Conservation (phyloP, 2,888 invertebrate genomes). For the Frankliniella intonsa region DNA sequence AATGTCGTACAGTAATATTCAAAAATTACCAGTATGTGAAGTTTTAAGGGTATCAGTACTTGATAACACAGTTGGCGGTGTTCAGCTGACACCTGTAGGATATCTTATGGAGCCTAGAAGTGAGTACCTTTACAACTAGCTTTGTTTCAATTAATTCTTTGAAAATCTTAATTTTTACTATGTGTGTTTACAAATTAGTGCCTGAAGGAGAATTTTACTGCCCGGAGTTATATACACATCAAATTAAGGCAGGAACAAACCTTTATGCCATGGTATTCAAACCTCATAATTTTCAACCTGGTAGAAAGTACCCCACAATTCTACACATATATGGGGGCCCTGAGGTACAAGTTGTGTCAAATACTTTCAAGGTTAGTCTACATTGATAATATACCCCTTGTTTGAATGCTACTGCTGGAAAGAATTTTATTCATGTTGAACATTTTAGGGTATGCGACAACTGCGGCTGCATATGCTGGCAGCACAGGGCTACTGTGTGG, state of each 20-base stretch:
- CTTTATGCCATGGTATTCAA: constrained; percentile 88
- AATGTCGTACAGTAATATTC: constrained; percentile 77
- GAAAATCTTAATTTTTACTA: background rate
- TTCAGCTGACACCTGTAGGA: constrained; percentile 64
- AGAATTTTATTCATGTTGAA: constrained; percentile 31
- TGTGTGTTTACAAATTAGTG: background rate
- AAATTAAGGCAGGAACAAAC: constrained; percentile 63
- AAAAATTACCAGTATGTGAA: constrained; percentile 63
- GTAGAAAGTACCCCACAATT: constrained; percentile 80
- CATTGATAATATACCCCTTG: constrained; percentile 12
- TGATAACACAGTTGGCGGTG: constrained; percentile 64
- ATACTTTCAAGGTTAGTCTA: constrained; percentile 76
- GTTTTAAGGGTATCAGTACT: constrained; percentile 66
- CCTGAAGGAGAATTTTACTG: constrained; percentile 57
- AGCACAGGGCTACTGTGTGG: constrained; percentile 92
- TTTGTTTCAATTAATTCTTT: background rate
- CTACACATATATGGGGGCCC: constrained; percentile 98
- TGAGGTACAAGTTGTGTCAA: constrained; percentile 94
- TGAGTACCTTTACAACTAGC: constrained; percentile 38
- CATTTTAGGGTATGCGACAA: constrained; percentile 74
- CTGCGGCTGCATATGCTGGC: constrained; percentile 92
- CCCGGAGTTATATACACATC: constrained; percentile 68
- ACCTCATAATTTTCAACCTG: constrained; percentile 60
- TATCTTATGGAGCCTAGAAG: constrained; percentile 62
- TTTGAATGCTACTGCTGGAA: background rate